Evolutionary conservation across 1,140 invertebrate genomes (phyloP).

Genomic region (Penaeus indicus): DNA sequence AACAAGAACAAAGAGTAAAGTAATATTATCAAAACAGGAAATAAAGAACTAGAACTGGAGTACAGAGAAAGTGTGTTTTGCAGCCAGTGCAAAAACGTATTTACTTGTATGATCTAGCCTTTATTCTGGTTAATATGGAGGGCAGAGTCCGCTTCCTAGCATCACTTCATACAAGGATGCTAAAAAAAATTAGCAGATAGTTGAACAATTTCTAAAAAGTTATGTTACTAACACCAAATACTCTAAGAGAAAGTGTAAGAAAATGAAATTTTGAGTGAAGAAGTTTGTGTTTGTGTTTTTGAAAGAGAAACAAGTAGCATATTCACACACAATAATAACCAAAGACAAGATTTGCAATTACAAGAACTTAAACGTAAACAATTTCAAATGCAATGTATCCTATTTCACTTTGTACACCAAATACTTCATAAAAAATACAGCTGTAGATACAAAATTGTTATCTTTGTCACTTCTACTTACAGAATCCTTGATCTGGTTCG

Average conservation of each 20-base stretch:
- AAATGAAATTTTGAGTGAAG: not conserved
- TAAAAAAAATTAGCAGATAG: too few relatives aligned
- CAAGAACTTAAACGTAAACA: not conserved
- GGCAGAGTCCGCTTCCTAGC: too few relatives aligned
- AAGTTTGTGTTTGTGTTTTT: not conserved
- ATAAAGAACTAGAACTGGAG: too few relatives aligned
- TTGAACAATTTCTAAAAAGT: too few relatives aligned
- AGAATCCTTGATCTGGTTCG: constrained; percentile 77
- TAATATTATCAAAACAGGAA: too few relatives aligned
- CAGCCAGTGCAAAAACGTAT: too few relatives aligned
- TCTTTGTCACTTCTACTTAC: constrained; percentile 20
- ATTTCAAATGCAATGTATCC: not conserved
- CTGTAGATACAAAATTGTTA: not conserved
- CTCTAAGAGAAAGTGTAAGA: not conserved
- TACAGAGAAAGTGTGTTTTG: too few relatives aligned
- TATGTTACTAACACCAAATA: too few relatives aligned
- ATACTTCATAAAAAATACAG: not conserved
- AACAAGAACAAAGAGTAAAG: too few relatives aligned
- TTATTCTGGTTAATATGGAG: too few relatives aligned
- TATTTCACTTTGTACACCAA: not conserved
- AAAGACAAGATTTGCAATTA: not conserved
- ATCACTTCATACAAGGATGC: not conserved
- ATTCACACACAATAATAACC: too few relatives aligned
- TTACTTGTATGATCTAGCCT: too few relatives aligned
- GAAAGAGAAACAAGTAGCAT: not conserved